Conservation (phyloP, 2,113 vertebrate species). For the Austrofundulus limnaeus region DNA sequence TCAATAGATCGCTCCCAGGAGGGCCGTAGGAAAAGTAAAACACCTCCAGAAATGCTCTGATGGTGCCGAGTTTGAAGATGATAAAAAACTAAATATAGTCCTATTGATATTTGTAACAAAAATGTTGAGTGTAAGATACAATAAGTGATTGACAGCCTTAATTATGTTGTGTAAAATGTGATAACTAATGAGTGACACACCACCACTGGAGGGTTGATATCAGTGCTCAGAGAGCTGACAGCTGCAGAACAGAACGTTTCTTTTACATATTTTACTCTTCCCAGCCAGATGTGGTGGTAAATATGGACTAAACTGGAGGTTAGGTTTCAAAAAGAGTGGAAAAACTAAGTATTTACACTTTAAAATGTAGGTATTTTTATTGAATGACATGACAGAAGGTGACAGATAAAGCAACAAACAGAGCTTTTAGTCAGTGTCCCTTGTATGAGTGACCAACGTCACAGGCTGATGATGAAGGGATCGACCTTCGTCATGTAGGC, state of each 20-base stretch:
- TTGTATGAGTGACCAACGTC: slow-evolving; percentile 33
- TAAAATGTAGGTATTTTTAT: not conserved
- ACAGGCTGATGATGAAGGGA: slow-evolving; percentile 83
- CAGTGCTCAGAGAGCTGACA: not conserved
- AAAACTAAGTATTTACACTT: not conserved
- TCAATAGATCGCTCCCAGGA: not conserved
- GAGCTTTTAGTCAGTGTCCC: slow-evolving; percentile 12
- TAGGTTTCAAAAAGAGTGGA: not conserved
- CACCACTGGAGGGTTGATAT: not conserved
- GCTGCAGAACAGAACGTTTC: not conserved
- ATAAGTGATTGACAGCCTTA: not conserved
- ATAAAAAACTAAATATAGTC: not conserved
- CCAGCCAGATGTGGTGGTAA: not conserved
- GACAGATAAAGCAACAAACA: slow-evolving; percentile 6
- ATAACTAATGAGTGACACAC: not conserved
- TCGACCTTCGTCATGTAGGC: slow-evolving; percentile 87
- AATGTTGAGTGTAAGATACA: not conserved
- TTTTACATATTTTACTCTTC: too few species aligned
- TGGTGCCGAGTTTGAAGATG: not conserved
- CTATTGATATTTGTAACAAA: not conserved
- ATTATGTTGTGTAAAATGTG: not conserved
- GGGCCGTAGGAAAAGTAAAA: not conserved
- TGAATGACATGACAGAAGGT: slow-evolving; percentile 1
- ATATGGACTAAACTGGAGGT: not conserved
- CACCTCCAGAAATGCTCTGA: not conserved